Conservation (phyloP, 2,888 invertebrate species). For the Apotomis betuletana region DNA sequence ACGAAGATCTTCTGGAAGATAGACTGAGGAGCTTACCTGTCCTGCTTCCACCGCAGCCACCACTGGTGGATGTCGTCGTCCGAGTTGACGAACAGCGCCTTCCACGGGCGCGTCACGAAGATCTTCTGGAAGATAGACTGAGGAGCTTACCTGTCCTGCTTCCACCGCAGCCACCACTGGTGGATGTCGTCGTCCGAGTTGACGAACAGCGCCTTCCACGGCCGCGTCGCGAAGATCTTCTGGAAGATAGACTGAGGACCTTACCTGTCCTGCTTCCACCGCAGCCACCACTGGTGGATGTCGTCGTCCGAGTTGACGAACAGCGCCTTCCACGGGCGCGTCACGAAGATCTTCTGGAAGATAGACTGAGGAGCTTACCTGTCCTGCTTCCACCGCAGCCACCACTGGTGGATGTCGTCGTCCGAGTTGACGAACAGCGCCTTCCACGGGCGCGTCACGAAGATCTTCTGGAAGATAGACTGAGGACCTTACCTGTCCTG, state of each 20-base stretch:
- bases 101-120: slow-evolving; percentile 97
- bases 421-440: slow-evolving; percentile 84
- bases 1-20: slow-evolving; percentile 87
- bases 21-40: slow-evolving; percentile 73
- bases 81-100: slow-evolving; percentile 96
- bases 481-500: slow-evolving; percentile 85
- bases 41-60: slow-evolving; percentile 97
- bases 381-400: slow-evolving; percentile 96
- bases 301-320: slow-evolving; percentile 91
- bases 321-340: slow-evolving; percentile 91
- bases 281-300: slow-evolving; percentile 96
- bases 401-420: slow-evolving; percentile 98
- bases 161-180: slow-evolving; percentile 98
- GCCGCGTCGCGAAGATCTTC: slow-evolving; percentile 84
- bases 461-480: slow-evolving; percentile 88
- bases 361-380: slow-evolving; percentile 71
- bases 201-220: slow-evolving; percentile 87
- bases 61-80: slow-evolving; percentile 98
- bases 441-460: slow-evolving; percentile 93
- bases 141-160: slow-evolving; percentile 86
- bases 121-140: slow-evolving; percentile 92
- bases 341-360: slow-evolving; percentile 88
- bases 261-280: slow-evolving; percentile 94
- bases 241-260: slow-evolving; percentile 87
- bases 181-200: slow-evolving; percentile 96